Conservation (phyloP, 2,113 vertebrate genomes). For the Phyllopteryx taeniolatus region DNA sequence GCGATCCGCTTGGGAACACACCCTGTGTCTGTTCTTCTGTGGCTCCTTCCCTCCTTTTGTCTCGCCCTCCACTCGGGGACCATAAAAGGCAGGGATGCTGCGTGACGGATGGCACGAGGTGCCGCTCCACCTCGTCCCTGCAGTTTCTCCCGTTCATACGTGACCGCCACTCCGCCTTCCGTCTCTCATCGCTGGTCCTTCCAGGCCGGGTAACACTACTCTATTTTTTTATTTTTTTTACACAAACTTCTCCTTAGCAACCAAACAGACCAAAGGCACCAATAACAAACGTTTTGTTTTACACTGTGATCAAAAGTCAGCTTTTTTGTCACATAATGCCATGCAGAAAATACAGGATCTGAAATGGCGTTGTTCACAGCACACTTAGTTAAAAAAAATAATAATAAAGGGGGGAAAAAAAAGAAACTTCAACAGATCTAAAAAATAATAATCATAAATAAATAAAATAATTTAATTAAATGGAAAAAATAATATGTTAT, state of each 20-base stretch:
- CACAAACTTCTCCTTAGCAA: constrained; percentile 55
- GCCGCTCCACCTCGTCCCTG: constrained; percentile 39
- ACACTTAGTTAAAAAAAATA: too few species aligned
- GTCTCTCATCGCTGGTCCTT: constrained; percentile 21
- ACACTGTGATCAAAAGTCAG: not conserved
- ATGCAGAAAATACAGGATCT: too few species aligned
- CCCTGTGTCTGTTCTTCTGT: not conserved
- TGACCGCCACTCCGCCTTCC: constrained; percentile 40
- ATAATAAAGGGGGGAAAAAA: too few species aligned
- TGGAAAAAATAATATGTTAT: too few species aligned
- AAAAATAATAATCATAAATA: too few species aligned
- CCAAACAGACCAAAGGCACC: constrained; percentile 28
- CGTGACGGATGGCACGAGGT: constrained; percentile 52
- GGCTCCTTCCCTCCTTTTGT: constrained; percentile 7
- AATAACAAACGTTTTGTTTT: not conserved
- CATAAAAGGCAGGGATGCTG: constrained; percentile 58
- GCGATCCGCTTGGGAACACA: constrained; percentile 1
- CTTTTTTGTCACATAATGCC: not conserved
- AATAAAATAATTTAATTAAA: too few species aligned
- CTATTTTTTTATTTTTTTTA: constrained; percentile 47
- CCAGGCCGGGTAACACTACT: constrained; percentile 37
- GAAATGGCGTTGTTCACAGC: too few species aligned
- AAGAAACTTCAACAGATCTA: too few species aligned
- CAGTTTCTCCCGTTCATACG: constrained; percentile 48
- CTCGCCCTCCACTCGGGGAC: constrained; percentile 27